phyloP scores from a whole-genome alignment of 1,140 invertebrate species.

The Lutraria rhynchaena region DNA sequence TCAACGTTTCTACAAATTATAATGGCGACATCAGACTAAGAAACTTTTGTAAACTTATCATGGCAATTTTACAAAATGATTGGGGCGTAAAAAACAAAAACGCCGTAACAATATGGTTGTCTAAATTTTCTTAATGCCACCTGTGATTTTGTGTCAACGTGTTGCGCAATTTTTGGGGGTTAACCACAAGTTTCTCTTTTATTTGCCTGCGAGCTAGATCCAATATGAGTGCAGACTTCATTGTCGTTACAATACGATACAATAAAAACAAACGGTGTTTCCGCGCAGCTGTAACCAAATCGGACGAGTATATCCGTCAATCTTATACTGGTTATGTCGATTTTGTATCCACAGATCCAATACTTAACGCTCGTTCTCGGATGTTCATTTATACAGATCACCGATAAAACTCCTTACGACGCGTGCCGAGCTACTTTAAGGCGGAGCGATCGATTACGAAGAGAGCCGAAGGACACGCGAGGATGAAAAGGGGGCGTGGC shows the following conservation, averaged over 20 bases:
- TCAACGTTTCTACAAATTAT: too few relatives aligned
- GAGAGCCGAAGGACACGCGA: constrained; percentile 53
- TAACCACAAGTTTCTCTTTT: neutral
- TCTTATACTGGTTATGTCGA: constrained; percentile 46
- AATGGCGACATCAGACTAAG: too few relatives aligned
- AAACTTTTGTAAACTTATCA: too few relatives aligned
- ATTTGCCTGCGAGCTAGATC: constrained; percentile 32
- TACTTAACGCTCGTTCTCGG: constrained; percentile 44
- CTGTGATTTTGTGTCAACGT: constrained; percentile 30
- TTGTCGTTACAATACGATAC: constrained; percentile 44
- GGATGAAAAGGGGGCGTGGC: constrained; percentile 37
- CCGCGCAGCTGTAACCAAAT: constrained; percentile 58
- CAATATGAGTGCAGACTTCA: constrained; percentile 29
- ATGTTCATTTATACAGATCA: constrained; percentile 49
- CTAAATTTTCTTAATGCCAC: constrained; percentile 34
- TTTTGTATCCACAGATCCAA: constrained; percentile 51
- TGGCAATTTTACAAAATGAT: neutral
- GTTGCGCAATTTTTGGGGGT: constrained; percentile 43
- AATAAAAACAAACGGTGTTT: constrained; percentile 55
- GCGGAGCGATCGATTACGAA: constrained; percentile 42
- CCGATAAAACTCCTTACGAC: constrained; percentile 37
- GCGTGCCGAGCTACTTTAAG: constrained; percentile 35
- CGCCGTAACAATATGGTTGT: neutral
- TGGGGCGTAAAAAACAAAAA: constrained; percentile 53
- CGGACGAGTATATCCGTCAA: constrained; percentile 51